Percentiles rank a stretch among this genome's conserved stretches.
Evolutionary conservation across 2,113 vertebrate species (phyloP).

Genomic region (Anas platyrhynchos): DNA sequence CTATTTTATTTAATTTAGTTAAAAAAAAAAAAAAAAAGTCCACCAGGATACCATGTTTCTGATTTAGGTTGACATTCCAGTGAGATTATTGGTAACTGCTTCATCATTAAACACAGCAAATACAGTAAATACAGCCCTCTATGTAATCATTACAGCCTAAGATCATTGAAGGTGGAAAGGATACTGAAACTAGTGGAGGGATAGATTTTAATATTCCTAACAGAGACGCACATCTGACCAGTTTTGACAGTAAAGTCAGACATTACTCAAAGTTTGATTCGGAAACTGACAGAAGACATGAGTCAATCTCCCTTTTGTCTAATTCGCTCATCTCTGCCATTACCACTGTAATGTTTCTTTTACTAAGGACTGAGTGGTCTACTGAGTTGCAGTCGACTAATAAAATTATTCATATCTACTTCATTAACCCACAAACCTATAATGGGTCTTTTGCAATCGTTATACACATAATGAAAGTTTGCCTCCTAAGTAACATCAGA

Average conservation of each 20-base stretch:
- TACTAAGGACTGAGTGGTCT: not conserved
- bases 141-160: not conserved
- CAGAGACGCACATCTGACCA: not conserved
- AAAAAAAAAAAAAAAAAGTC: not conserved
- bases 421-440: conserved; percentile 17
- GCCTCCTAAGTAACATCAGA: not conserved
- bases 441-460: conserved; percentile 11
- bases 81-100: not conserved
- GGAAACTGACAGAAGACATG: not conserved
- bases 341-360: not conserved
- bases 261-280: not conserved
- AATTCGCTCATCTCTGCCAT: not conserved
- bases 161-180: not conserved
- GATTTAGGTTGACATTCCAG: not conserved
- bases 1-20: not conserved
- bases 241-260: not conserved
- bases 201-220: not conserved
- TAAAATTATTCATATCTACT: not conserved
- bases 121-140: not conserved
- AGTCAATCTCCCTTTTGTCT: not conserved
- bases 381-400: conserved; percentile 6
- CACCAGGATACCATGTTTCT: not conserved
- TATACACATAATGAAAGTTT: conserved; percentile 18
- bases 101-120: not conserved
- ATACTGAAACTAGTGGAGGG: not conserved